Evolutionary conservation across 2,888 invertebrate species (phyloP).

Genomic region (Scaeva pyrastri): DNA sequence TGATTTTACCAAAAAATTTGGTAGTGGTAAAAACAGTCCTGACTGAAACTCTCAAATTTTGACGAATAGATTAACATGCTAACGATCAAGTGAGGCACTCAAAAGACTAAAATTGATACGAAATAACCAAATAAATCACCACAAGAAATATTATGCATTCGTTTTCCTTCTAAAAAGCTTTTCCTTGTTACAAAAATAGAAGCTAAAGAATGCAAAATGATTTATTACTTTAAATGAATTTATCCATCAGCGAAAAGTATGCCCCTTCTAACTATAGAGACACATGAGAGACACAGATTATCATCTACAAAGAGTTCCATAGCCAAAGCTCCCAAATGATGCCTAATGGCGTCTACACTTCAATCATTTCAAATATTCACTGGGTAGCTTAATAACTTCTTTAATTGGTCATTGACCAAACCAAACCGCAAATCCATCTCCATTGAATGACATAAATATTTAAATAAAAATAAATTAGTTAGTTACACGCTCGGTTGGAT

Average conservation of each 20-base stretch:
- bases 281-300: too few species aligned
- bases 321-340: too few species aligned
- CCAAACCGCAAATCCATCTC: constrained; percentile 54
- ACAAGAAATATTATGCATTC: neutral
- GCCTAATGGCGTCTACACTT: constrained; percentile 56
- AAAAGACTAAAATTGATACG: neutral
- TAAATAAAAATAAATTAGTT: constrained; percentile 50
- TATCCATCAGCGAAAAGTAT: neutral
- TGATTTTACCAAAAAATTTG: too few species aligned
- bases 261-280: neutral
- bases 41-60: too few species aligned
- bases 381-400: constrained; percentile 48
- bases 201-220: neutral
- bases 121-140: neutral
- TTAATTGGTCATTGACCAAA: constrained; percentile 57
- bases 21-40: too few species aligned
- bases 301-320: neutral
- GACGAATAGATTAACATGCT: too few species aligned
- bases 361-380: constrained; percentile 41
- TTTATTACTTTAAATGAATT: constrained; percentile 13
- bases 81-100: too few species aligned
- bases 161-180: constrained; percentile 3
- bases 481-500: constrained; percentile 44
- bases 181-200: constrained; percentile 13
- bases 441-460: constrained; percentile 39